phyloP scores from a whole-genome alignment of 2,797 vertebrate species.

The Eulemur coronatus region DNA sequence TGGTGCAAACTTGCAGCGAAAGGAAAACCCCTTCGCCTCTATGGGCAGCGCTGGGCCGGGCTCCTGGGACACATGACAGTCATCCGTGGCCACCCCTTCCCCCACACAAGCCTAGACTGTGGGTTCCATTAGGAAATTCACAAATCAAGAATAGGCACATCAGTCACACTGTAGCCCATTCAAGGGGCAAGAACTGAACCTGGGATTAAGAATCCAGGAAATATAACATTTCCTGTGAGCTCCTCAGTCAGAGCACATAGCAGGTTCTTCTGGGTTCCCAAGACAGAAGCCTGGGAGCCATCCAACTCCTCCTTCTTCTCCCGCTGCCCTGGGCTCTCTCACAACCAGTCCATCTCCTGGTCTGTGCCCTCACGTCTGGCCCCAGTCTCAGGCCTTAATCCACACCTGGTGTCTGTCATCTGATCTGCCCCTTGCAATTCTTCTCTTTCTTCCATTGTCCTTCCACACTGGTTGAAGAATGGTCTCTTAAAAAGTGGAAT shows the following conservation, averaged over 20 bases:
- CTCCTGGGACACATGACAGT: background rate
- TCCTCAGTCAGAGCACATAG: background rate
- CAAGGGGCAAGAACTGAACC: background rate
- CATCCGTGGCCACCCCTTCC: background rate
- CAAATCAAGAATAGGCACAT: background rate
- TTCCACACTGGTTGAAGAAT: background rate
- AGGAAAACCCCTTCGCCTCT: background rate
- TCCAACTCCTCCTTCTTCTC: background rate
- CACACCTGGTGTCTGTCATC: background rate
- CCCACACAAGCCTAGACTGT: background rate
- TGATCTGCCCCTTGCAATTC: background rate
- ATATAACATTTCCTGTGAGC: background rate
- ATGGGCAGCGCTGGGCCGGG: background rate
- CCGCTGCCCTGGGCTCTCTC: background rate
- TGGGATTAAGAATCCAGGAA: background rate
- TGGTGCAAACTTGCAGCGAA: background rate
- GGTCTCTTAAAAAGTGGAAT: background rate
- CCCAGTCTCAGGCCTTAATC: background rate
- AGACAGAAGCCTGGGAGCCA: background rate
- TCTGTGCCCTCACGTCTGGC: background rate
- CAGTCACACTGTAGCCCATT: background rate
- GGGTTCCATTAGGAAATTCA: background rate
- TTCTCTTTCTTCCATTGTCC: background rate
- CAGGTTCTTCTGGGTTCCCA: background rate
- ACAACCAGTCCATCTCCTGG: accelerated